Evolutionary conservation across 1,140 invertebrate species (phyloP).

Genomic region (Parasteatoda tepidariorum): DNA sequence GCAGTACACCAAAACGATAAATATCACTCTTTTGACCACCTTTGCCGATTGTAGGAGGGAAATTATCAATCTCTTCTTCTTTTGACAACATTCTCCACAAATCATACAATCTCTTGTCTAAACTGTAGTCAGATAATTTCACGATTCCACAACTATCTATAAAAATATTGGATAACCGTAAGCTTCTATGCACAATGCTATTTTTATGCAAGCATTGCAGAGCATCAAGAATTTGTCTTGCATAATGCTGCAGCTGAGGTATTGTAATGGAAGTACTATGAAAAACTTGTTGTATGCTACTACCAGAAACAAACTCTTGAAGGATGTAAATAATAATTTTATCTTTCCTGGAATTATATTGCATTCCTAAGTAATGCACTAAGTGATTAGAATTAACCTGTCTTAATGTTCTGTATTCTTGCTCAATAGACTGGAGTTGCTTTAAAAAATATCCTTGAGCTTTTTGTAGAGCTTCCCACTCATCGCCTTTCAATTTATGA

Average conservation of each 20-base stretch:
- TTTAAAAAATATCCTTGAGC: constrained; percentile 65
- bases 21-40: constrained; percentile 80
- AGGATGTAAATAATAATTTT: constrained; percentile 68
- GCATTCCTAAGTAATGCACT: constrained; percentile 79
- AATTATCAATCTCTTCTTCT: constrained; percentile 66
- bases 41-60: constrained; percentile 72
- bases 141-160: constrained; percentile 71
- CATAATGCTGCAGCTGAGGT: constrained; percentile 75
- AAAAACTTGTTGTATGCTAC: constrained; percentile 70
- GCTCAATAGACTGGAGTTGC: constrained; percentile 18
- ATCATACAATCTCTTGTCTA: constrained; percentile 76
- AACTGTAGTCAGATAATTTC: constrained; percentile 77
- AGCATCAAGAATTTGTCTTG: constrained; percentile 75
- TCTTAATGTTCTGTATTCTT: constrained; percentile 36
- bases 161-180: constrained; percentile 77
- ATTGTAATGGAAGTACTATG: constrained; percentile 73
- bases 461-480: constrained; percentile 71
- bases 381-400: constrained; percentile 77
- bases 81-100: constrained; percentile 66
- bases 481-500: constrained; percentile 67
- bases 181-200: constrained; percentile 81
- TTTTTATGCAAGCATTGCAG: constrained; percentile 81
- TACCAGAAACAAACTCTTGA: constrained; percentile 76
- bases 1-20: constrained; percentile 73
- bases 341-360: constrained; percentile 73